Evolutionary conservation across 92 coral and sea anemone species (phyloP).

Genomic region (Isaurus tuberculatus): DNA sequence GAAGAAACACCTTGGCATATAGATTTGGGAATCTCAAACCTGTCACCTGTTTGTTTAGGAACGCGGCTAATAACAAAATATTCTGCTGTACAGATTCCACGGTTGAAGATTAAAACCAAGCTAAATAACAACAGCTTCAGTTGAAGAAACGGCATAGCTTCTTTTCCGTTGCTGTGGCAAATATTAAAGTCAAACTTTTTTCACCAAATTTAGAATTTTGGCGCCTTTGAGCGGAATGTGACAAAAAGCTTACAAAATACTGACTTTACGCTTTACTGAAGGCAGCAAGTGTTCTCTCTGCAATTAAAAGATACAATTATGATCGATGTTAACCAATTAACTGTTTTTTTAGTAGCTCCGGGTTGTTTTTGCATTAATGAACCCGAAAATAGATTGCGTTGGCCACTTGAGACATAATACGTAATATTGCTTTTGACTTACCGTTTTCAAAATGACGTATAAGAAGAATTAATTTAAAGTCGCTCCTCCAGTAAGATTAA

Average conservation of each 20-base stretch:
- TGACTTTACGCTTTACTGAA: background rate
- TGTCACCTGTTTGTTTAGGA: slow-evolving; percentile 26
- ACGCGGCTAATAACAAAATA: background rate
- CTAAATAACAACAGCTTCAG: background rate
- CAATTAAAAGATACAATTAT: background rate
- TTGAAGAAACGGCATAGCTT: background rate
- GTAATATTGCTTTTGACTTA: background rate
- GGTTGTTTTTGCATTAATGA: background rate
- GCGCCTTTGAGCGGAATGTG: background rate
- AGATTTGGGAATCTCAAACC: background rate
- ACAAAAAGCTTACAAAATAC: background rate
- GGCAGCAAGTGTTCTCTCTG: background rate
- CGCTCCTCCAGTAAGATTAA: background rate
- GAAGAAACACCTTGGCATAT: slow-evolving; percentile 5
- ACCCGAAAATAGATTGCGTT: background rate
- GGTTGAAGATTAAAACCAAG: background rate
- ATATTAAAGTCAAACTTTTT: background rate
- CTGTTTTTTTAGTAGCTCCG: background rate
- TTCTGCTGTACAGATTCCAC: background rate
- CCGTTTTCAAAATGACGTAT: background rate
- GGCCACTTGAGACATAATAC: background rate
- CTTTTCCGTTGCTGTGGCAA: background rate
- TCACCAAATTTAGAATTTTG: background rate
- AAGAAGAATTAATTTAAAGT: background rate
- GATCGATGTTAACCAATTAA: background rate